Evolutionary conservation across 92 coral and sea anemone species (phyloP), one percentile per base, ranked within the genome.

Genomic region (Micromussa lordhowensis): DNA sequence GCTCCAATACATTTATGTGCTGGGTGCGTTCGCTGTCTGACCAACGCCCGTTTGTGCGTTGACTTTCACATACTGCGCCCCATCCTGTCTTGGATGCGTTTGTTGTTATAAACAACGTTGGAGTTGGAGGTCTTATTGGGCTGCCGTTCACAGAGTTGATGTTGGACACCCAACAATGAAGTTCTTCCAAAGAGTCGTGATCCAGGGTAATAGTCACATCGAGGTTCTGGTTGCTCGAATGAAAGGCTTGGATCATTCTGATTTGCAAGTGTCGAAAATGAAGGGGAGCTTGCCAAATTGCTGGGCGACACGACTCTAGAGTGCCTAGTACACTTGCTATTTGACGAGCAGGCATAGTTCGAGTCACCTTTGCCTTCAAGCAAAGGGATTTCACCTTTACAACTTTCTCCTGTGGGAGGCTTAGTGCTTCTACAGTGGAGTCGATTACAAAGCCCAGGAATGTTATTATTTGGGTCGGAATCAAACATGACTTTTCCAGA

Each of bases 241-340:
- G 80, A 5, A 92, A 63, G 35, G 44, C 66, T 31, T 66, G 49
- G 48, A 88, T 83, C 40, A 91, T 53, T 28, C 54, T 87, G 7
- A 90, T 81, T 68, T 92, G 90, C 68, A 78, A 49, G 78, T 79
- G 66, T 26, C 88, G 66, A 53, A 66, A 87, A 72, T 87, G 91
- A 13, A 87, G 93, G 15, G 93, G 93, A 21, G 87, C 90, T 28
- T 49, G 74, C 80, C 89, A 86, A 4, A 90, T 71, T 10, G 93
- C 83, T 5, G 90, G 90, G 24, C 90, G 90, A 57, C 66, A 16
- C 2, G 91, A 74, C 84, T 87, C 93, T 18, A 70, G 88, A 1
- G 81, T 54, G 14, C 88, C 91, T 13, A 86, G 36, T 1, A 91
- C 30, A 26, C 81, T 88, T 32, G 91, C 88, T 44, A 91, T 18